phyloP scores from a whole-genome alignment of 2,113 vertebrate species.

The Zeus faber region DNA sequence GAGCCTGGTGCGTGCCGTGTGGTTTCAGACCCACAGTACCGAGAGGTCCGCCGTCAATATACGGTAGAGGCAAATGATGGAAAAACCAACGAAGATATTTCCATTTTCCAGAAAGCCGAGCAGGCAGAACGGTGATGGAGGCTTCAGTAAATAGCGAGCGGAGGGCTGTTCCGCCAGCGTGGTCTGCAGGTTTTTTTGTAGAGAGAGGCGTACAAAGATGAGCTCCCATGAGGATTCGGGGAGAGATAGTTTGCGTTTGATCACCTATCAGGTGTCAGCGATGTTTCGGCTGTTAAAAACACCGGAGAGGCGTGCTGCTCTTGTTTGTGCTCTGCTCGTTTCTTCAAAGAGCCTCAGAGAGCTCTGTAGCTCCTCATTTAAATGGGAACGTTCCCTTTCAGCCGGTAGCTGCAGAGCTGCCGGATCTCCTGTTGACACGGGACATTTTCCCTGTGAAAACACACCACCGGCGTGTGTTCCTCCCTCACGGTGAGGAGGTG shows the following conservation, averaged over 20 bases:
- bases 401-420: slow-evolving; percentile 44
- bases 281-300: slow-evolving; percentile 73
- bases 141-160: slow-evolving; percentile 71
- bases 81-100: slow-evolving; percentile 52
- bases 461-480: slow-evolving; percentile 58
- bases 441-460: slow-evolving; percentile 61
- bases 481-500: slow-evolving; percentile 57
- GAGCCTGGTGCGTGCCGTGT: slow-evolving; percentile 35
- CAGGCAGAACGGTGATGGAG: slow-evolving; percentile 54
- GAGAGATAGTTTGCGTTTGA: slow-evolving; percentile 73
- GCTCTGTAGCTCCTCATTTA: slow-evolving; percentile 75
- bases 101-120: slow-evolving; percentile 42
- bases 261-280: slow-evolving; percentile 80
- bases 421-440: slow-evolving; percentile 73
- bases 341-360: slow-evolving; percentile 76
- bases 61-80: no score
- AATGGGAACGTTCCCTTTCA: slow-evolving; percentile 72
- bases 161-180: slow-evolving; percentile 64
- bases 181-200: slow-evolving; percentile 67
- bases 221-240: slow-evolving; percentile 65
- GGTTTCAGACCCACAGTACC: slow-evolving; percentile 35
- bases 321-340: slow-evolving; percentile 71
- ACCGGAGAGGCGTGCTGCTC: slow-evolving; percentile 73
- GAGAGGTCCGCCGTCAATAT: slow-evolving; percentile 41
- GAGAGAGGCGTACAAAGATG: slow-evolving; percentile 69